Evolutionary conservation across 2,113 vertebrate species (phyloP), one percentile per base, ranked within the genome.

Genomic region (Acrocephalus kingi): DNA sequence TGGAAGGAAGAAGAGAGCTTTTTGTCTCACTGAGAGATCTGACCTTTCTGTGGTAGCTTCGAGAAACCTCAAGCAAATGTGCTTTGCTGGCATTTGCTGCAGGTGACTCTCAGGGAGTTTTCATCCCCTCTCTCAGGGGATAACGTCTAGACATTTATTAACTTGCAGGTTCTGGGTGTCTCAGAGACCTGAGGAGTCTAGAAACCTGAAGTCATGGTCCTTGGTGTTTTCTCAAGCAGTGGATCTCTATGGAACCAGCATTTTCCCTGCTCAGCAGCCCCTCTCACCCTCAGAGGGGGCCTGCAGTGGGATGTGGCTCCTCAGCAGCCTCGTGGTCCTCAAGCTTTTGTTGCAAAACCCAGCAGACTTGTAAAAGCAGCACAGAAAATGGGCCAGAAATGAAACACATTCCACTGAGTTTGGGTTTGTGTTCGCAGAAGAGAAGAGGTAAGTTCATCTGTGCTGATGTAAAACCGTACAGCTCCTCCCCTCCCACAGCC

Each of bases 41-140:
- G 96, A 97, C 96, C 96, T 97, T 96, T 97, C 92, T 78, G 56
- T 85, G 66, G 90, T 80, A 82, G 61, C 89, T 90, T 71, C 87
- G 90, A 84, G 91, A 97, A 97, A 88, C 90, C 87, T 84, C 91
- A 89, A 79, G 89, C 37, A 91, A 95, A 90, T 62, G 76, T 92
- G 87, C 89, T 94, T 93, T 64, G 51, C 66, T 97, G 82, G 87
- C 68, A 88, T 77, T 92, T 69, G 52, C 86, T 79, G 59, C 75
- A 88, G 89, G 94, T 90, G 82, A 73, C 88, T 73, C 8, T 1
- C 0, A 43, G 78, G 63, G 75, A 86, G 41, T 69, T 90, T 87
- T 78, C 71, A 68, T 24, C 25, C 74, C 46, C 21, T 58, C 58
- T 90, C 76, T 72, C 76, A 55, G 51, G 45, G 73, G 74, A 86